Conservation (phyloP, 2,113 vertebrate species). For the Melanotaenia duboulayi region DNA sequence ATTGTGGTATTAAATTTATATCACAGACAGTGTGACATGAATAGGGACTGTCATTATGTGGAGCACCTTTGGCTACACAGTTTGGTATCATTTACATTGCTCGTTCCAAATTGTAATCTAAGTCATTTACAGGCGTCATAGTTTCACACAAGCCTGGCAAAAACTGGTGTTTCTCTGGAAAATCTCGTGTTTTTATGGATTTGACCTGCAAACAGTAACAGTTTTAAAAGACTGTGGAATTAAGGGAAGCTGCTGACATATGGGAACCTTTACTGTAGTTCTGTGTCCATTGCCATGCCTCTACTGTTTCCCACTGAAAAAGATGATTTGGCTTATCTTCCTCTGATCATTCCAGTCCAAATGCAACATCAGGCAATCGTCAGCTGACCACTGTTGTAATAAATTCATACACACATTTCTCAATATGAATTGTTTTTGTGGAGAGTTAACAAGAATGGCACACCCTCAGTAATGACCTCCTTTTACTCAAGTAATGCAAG, state of each 20-base stretch:
- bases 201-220: slow-evolving; percentile 50
- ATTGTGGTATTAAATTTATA: slow-evolving; percentile 51
- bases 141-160: slow-evolving; percentile 59
- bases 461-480: slow-evolving; percentile 71
- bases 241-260: slow-evolving; percentile 22
- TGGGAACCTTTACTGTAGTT: slow-evolving; percentile 23
- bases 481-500: slow-evolving; percentile 75
- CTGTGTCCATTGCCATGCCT: slow-evolving; percentile 34
- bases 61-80: slow-evolving; percentile 62
- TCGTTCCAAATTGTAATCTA: slow-evolving; percentile 65
- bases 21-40: slow-evolving; percentile 49
- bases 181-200: slow-evolving; percentile 44
- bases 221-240: slow-evolving; percentile 31
- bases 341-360: slow-evolving; percentile 52
- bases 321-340: slow-evolving; percentile 43
- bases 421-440: slow-evolving; percentile 72
- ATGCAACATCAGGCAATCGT: slow-evolving; percentile 64
- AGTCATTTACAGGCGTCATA: slow-evolving; percentile 53
- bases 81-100: slow-evolving; percentile 56
- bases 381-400: slow-evolving; percentile 60
- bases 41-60: slow-evolving; percentile 53
- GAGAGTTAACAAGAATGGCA: slow-evolving; percentile 72
- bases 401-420: slow-evolving; percentile 65
- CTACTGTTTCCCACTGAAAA: slow-evolving; percentile 31
- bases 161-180: slow-evolving; percentile 35